Conservation (phyloP, 2,113 vertebrate genomes). For the Callipepla squamata region DNA sequence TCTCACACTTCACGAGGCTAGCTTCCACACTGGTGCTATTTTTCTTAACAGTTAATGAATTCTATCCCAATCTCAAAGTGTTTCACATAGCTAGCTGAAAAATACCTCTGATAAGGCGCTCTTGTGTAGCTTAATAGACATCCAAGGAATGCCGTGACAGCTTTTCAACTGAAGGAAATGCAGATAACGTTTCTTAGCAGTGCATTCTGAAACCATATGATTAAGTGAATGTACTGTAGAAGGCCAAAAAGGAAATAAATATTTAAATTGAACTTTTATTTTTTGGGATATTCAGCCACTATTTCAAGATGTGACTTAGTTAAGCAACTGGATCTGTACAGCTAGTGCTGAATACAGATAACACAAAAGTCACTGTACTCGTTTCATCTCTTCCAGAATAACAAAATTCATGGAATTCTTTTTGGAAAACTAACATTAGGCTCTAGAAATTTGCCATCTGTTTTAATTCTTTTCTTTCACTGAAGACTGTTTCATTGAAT, state of each 20-base stretch:
- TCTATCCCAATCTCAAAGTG: slow-evolving; percentile 44
- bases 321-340: neutral
- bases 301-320: neutral
- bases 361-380: neutral
- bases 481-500: neutral
- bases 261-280: neutral
- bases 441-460: neutral
- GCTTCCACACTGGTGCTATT: neutral
- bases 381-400: neutral
- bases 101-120: slow-evolving; percentile 35
- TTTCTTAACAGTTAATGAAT: slow-evolving; percentile 44
- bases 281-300: neutral
- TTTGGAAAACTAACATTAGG: neutral
- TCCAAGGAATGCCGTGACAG: slow-evolving; percentile 21
- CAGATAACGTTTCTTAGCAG: slow-evolving; percentile 33
- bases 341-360: neutral
- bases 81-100: slow-evolving; percentile 30
- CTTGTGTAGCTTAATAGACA: slow-evolving; percentile 12
- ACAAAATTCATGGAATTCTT: neutral
- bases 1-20: slow-evolving; percentile 41
- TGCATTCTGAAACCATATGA: neutral
- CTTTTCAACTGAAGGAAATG: slow-evolving; percentile 36
- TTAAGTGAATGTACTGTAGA: neutral
- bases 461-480: neutral
- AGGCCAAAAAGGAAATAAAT: neutral